Evolutionary conservation across 2,113 vertebrate genomes (phyloP), one percentile per base, ranked within the genome.

Genomic region (Ursus arctos): DNA sequence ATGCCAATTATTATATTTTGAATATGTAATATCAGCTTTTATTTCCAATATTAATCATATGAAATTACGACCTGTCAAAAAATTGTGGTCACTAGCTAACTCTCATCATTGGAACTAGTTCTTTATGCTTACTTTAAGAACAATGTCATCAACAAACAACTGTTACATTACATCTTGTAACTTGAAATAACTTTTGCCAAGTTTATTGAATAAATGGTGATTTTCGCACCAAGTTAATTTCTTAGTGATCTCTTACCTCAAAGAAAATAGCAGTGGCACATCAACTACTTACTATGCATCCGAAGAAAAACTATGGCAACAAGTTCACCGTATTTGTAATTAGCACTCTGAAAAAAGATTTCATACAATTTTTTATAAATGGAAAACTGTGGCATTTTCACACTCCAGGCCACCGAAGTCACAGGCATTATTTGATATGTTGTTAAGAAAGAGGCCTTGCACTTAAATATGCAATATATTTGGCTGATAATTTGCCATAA

Each of bases 291-390:
- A 87, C 24, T 87, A 80, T 95, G 85, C 72, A 80, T 91, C 28
- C 61, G 24, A 86, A 89, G 91, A 94, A 80, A 83, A 61, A 59
- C 26, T 80, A 47, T 80, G 86, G 67, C 61, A 94, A 49, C 26
- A 94, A 95, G 55, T 95, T 97, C 61, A 93, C 71, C 36, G 2
- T 87, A 76, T 88, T 91, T 94, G n/a, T 91, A 97, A 97, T 96
- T 97, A 96, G 81, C 21, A 96, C 33, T 67, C 72, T 95, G 43
- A 84, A 74, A 95, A 94, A 69, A 12, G 12, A 40, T 55, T 95
- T 90, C 21, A 89, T 85, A 72, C 7, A 4, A 74, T 95, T 14
- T 83, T 51, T 89, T 87, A 53, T 80, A 80, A 80, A 92, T 89
- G 84, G 57, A 92, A 97, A 97, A 19, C 43, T 81, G 18, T 97